phyloP scores from a whole-genome alignment of 2,113 vertebrate genomes.

The Todiramphus chloris region DNA sequence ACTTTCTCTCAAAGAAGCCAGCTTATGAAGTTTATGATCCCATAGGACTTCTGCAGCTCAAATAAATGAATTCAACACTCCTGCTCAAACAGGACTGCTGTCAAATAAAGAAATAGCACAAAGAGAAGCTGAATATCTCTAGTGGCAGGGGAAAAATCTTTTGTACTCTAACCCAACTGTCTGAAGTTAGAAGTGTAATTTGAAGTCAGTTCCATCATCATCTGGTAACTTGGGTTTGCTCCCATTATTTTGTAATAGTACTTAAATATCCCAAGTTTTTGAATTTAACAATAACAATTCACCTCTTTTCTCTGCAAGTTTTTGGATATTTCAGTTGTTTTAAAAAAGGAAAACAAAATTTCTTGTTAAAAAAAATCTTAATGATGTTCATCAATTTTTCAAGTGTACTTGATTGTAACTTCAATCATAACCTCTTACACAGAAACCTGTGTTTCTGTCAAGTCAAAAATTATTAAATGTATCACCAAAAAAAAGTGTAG shows the following conservation, averaged over 20 bases:
- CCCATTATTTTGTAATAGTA: background rate
- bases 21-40: background rate
- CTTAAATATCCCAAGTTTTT: background rate
- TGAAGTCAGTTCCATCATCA: background rate
- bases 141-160: background rate
- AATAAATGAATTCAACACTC: background rate
- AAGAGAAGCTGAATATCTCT: background rate
- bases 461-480: background rate
- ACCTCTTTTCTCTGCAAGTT: background rate
- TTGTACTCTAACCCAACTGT: background rate
- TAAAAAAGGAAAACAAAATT: background rate
- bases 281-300: background rate
- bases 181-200: background rate
- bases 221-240: background rate
- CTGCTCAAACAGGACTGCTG: background rate
- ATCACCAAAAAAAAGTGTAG: background rate
- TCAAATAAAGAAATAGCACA: background rate
- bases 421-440: background rate
- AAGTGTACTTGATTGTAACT: background rate
- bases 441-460: background rate
- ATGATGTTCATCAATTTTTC: background rate
- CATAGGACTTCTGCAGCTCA: background rate
- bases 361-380: background rate
- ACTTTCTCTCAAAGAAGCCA: background rate
- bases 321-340: background rate